These are phyloP conservation scores for Bedellia somnulentella DNA, from an alignment of 2,888 invertebrate genomes.

Conservation along the genomic window DNA sequence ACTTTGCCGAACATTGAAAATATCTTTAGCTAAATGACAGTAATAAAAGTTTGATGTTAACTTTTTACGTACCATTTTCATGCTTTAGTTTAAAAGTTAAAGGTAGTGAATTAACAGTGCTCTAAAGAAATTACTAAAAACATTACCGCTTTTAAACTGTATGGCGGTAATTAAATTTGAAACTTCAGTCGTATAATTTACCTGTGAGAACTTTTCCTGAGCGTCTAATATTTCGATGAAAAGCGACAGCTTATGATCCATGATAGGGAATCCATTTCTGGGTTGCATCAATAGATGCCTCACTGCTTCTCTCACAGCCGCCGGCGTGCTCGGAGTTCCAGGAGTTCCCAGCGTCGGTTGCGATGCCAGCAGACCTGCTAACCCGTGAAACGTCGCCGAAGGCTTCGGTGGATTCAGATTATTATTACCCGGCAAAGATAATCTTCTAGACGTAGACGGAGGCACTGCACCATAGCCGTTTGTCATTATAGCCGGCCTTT, in stretches of 20 bases:
- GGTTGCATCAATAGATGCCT: conserved; percentile 69
- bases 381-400: conserved; percentile 65
- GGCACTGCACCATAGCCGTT: conserved; percentile 52
- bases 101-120: conserved; percentile 1
- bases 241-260: conserved; percentile 76
- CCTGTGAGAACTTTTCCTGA: conserved; percentile 81
- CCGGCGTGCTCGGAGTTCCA: conserved; percentile 58
- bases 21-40: too few relatives aligned
- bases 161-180: too few relatives aligned
- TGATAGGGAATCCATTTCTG: conserved; percentile 73
- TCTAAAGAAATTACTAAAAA: too few relatives aligned
- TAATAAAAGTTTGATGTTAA: too few relatives aligned
- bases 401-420: conserved; percentile 55
- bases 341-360: conserved; percentile 32
- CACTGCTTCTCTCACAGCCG: conserved; percentile 70
- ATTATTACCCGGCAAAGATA: conserved; percentile 58
- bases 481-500: conserved; percentile 54
- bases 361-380: conserved; percentile 33
- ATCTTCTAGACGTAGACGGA: conserved; percentile 49
- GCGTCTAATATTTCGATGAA: conserved; percentile 83
- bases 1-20: too few relatives aligned
- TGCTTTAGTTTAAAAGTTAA: too few relatives aligned
- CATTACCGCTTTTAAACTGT: too few relatives aligned
- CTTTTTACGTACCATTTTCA: too few relatives aligned
- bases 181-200: conserved; percentile 38